Evolutionary conservation across 2,113 vertebrate genomes (phyloP).

Genomic region (Pterocles burchelli): DNA sequence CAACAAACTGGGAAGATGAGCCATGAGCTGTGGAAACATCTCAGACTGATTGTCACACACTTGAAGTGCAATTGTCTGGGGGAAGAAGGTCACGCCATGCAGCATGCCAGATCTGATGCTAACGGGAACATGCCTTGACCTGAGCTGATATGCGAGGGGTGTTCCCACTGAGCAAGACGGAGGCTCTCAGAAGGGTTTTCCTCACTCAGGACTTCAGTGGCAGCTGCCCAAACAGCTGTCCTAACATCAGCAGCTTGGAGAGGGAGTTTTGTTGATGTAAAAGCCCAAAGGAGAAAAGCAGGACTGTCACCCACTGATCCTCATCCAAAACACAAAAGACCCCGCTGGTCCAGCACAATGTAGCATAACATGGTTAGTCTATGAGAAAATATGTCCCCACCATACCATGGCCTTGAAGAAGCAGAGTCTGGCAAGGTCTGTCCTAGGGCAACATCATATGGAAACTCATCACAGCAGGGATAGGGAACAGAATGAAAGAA

Average conservation of each 20-base stretch:
- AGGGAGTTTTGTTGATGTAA: neutral
- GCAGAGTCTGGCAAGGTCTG: neutral
- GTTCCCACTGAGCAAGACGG: neutral
- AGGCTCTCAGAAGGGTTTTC: neutral
- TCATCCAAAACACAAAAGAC: neutral
- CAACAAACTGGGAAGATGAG: neutral
- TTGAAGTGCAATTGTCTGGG: neutral
- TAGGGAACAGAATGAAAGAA: neutral
- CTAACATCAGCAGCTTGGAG: neutral
- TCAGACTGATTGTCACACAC: fast-evolving
- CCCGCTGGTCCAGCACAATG: fast-evolving
- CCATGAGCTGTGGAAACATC: neutral
- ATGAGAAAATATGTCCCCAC: neutral
- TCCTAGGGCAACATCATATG: neutral
- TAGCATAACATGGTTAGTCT: neutral
- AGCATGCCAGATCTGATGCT: neutral
- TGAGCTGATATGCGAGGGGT: neutral
- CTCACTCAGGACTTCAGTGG: neutral
- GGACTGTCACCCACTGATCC: neutral
- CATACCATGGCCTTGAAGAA: neutral
- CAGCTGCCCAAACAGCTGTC: neutral
- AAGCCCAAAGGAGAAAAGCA: neutral
- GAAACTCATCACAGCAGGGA: neutral
- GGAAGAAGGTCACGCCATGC: neutral
- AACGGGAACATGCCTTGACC: neutral